phyloP scores from a whole-genome alignment of 1,140 invertebrate genomes.

The Calycopis cecrops region DNA sequence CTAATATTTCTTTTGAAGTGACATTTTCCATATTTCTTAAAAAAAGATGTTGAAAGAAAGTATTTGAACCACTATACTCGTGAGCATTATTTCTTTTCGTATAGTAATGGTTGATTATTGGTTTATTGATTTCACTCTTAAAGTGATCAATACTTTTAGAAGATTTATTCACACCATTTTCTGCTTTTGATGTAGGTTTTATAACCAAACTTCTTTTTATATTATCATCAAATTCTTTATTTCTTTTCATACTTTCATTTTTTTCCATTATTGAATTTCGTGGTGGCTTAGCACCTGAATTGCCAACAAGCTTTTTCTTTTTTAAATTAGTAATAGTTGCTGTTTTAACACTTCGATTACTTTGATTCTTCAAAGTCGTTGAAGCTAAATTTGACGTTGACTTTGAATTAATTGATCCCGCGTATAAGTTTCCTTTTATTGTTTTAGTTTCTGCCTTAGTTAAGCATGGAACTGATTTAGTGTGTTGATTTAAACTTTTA shows the following conservation, averaged over 20 bases:
- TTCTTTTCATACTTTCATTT: background rate
- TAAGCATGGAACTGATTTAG: constrained; percentile 47
- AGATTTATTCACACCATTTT: constrained; percentile 1
- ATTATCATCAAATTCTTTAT: background rate
- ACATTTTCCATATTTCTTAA: constrained; percentile 65
- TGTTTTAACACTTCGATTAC: constrained; percentile 41
- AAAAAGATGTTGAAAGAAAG: constrained; percentile 84
- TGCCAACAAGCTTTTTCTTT: constrained; percentile 41
- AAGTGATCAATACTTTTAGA: constrained; percentile 15
- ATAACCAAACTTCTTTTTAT: constrained; percentile 23
- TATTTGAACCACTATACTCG: constrained; percentile 76
- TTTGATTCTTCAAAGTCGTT: constrained; percentile 35
- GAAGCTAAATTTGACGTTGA: constrained; percentile 47
- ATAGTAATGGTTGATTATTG: background rate
- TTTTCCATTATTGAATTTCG: constrained; percentile 34
- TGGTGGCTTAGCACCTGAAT: constrained; percentile 24
- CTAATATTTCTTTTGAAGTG: constrained; percentile 38
- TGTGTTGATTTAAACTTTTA: constrained; percentile 41
- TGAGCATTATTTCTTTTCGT: constrained; percentile 66
- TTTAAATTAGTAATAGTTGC: constrained; percentile 53
- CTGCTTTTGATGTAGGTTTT: background rate
- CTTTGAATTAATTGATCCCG: constrained; percentile 48
- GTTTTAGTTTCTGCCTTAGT: constrained; percentile 33
- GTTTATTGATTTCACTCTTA: background rate
- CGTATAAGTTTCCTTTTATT: constrained; percentile 35